Conservation (phyloP, 1,140 invertebrate species). For the Druon quercuslanigerum region DNA sequence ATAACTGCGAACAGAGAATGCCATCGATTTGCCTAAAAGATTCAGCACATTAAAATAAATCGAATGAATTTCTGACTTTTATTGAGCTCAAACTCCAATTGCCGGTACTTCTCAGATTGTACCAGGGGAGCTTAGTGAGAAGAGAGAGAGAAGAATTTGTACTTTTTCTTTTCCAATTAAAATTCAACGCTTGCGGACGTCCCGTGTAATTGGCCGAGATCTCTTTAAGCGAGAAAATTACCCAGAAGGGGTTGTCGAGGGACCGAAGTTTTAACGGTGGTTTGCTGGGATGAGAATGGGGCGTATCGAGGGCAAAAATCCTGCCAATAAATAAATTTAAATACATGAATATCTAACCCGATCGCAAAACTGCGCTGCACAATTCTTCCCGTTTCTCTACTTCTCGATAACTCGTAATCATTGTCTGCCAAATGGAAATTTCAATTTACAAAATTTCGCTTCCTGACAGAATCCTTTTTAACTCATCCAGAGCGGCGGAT, state of each 20-base stretch:
- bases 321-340: constrained; percentile 75
- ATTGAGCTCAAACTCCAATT: constrained; percentile 34
- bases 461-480: too few species aligned
- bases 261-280: constrained; percentile 55
- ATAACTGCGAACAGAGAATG: constrained; percentile 58
- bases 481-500: too few species aligned
- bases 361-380: background rate
- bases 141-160: constrained; percentile 36
- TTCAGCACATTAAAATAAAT: constrained; percentile 64
- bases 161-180: constrained; percentile 69
- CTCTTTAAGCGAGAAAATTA: constrained; percentile 74
- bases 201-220: constrained; percentile 72
- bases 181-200: constrained; percentile 69
- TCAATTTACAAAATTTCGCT: too few species aligned
- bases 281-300: constrained; percentile 18
- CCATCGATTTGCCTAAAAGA: constrained; percentile 59
- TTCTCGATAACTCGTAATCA: background rate
- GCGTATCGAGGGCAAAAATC: constrained; percentile 61
- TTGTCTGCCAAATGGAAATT: too few species aligned
- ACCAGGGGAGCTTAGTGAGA: background rate
- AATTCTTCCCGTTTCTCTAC: constrained; percentile 25
- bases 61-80: constrained; percentile 38
- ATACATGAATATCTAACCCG: constrained; percentile 72
- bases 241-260: constrained; percentile 68
- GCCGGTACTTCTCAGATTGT: constrained; percentile 30